Evolutionary conservation across 2,888 invertebrate genomes (phyloP).

Genomic region (Carpatolechia fugitivella): DNA sequence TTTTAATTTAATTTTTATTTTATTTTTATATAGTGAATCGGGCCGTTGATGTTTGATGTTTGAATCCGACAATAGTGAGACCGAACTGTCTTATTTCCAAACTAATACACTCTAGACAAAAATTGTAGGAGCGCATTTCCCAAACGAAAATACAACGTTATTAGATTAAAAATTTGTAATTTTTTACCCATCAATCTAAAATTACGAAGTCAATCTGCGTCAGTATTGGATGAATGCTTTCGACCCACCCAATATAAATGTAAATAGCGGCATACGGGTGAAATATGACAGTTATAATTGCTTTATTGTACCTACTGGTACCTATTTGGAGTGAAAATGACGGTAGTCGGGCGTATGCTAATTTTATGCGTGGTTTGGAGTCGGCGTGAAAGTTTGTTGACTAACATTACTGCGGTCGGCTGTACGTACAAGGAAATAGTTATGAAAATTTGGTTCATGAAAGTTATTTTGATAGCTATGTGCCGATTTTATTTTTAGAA

Average conservation of each 20-base stretch:
- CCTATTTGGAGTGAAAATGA: conserved; percentile 37
- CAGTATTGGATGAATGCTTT: conserved; percentile 26
- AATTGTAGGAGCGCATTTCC: too few species aligned
- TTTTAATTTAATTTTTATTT: too few species aligned
- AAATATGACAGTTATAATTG: conserved; percentile 78
- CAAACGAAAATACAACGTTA: too few species aligned
- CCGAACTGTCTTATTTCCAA: too few species aligned
- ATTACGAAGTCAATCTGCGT: conserved; percentile 43
- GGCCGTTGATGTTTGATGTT: too few species aligned
- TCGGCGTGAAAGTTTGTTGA: conserved; percentile 7
- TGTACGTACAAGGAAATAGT: background rate
- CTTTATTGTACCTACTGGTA: conserved; percentile 60
- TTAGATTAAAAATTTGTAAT: background rate
- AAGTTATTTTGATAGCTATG: background rate
- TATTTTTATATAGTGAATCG: too few species aligned
- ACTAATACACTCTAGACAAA: too few species aligned
- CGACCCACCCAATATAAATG: conserved; percentile 70
- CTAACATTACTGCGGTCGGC: background rate
- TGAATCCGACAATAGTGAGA: too few species aligned
- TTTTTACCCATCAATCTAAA: conserved; percentile 24
- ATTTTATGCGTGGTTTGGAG: conserved; percentile 31
- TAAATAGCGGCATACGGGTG: conserved; percentile 63
- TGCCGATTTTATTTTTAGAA: too few species aligned
- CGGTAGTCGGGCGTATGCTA: conserved; percentile 51
- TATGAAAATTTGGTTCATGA: background rate